Evolutionary conservation across 2,888 invertebrate genomes (phyloP).

Genomic region (Drosophila aldrichi): DNA sequence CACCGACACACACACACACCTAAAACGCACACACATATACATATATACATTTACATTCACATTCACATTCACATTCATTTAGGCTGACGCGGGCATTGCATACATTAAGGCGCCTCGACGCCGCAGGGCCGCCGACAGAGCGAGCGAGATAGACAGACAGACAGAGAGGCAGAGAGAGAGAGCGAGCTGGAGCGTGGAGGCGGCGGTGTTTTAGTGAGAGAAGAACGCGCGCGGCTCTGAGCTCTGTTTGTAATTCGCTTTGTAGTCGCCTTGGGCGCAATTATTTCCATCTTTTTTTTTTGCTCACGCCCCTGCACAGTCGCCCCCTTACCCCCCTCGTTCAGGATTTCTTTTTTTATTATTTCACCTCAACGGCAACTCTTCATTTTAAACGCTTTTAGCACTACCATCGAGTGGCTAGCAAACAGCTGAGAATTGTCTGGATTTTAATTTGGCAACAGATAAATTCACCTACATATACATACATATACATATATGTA

Average conservation of each 20-base stretch:
- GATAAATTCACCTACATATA: neutral
- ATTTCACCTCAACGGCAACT: slow-evolving; percentile 38
- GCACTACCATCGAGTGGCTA: slow-evolving; percentile 61
- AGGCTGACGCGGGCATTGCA: slow-evolving; percentile 59
- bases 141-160: neutral
- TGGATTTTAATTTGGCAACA: slow-evolving; percentile 57
- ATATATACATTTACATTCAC: neutral
- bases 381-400: slow-evolving; percentile 68
- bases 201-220: neutral
- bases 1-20: slow-evolving; percentile 22
- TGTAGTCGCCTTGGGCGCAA: slow-evolving; percentile 79
- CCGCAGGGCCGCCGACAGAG: slow-evolving; percentile 28
- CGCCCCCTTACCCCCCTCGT: neutral
- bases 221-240: slow-evolving; percentile 37
- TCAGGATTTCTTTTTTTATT: neutral
- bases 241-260: slow-evolving; percentile 74
- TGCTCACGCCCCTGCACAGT: neutral
- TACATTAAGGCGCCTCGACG: slow-evolving; percentile 62
- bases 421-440: slow-evolving; percentile 65
- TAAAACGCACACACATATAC: slow-evolving; percentile 13
- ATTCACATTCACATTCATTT: slow-evolving; percentile 61
- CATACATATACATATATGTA: neutral
- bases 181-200: neutral
- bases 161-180: neutral
- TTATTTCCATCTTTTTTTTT: slow-evolving; percentile 62